Base-by-base conservation (phyloP, 2,797 vertebrate species). In the Eidolon dupreanum region DNA sequence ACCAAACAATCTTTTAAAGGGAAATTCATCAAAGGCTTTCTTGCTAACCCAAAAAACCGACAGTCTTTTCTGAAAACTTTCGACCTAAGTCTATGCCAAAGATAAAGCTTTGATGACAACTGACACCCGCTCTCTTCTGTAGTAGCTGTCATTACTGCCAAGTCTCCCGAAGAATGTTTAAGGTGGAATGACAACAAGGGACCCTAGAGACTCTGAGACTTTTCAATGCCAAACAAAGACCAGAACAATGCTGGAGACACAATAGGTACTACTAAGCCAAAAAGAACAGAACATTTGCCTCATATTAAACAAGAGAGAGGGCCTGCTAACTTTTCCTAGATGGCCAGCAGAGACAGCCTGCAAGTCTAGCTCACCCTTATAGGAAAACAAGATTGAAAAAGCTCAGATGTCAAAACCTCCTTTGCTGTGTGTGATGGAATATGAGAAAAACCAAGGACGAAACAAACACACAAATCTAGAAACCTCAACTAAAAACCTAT, bases 331-430 rank as follows among this genome's bases (percentile, higher is more conserved):
- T 57, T 26, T 28, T 41, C 65, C 26, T 19, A 53, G 36, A 57
- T 1, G 71, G 22, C 16, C 66, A 78, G 68, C 53, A 84, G 65
- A 49, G 38, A 87, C 4, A 59, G 36, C 36, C 73, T 13, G 12
- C 10, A 73, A 26, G n/a, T 70, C 65, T 38, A 74, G 24, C 17
- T 84, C 17, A 81, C 33, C 33, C 26, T 26, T 31, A 31, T 1
- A 96, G 28, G 41, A 96, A 85, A 83, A 88, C 2, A 88, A 73
- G 26, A 94, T 71, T 63, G 26, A 89, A 71, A 93, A 70, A 22
- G 16, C 1, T 71, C 92, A 77, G 57, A 68, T 24, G 55, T 70
- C 51, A 63, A 79, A 88, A 90, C 20, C 31, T 66, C 24, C 74
- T 87, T 89, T 90, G 68, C 38, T 82, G 33, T 11, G 8, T 49